A percentile compares a stretch with the other conserved stretches of the same genome.
phyloP scores from a whole-genome alignment of 2,113 vertebrate species.

The Dolichotis patagonum region DNA sequence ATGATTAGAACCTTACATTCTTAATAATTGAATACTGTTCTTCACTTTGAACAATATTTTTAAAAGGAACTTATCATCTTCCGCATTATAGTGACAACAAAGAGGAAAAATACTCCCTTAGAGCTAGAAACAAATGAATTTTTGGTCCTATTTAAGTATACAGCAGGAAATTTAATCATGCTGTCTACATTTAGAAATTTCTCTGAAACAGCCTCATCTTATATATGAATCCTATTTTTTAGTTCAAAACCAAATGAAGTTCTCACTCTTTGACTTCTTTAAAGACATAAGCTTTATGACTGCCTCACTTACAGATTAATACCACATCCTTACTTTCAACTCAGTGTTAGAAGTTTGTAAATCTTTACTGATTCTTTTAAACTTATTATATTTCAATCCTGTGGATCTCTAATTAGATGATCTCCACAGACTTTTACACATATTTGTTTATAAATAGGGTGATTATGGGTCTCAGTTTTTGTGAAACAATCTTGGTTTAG shows the following conservation, averaged over 20 bases:
- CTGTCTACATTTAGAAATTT: neutral
- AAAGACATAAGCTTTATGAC: slow-evolving; percentile 10
- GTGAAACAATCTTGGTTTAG: neutral
- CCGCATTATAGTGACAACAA: neutral
- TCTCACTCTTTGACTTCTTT: neutral
- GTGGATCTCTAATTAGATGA: neutral
- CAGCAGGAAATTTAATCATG: neutral
- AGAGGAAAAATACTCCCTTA: neutral
- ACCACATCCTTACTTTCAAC: rapidly evolving
- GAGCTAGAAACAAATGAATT: neutral
- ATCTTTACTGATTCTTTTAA: slow-evolving; percentile 46
- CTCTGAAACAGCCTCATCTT: neutral
- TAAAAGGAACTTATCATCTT: neutral
- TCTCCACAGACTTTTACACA: neutral
- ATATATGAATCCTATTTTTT: neutral
- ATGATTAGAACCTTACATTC: neutral
- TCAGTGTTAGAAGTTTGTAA: neutral
- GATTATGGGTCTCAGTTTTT: neutral
- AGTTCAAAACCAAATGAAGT: slow-evolving; percentile 2
- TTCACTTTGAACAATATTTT: slow-evolving; percentile 18
- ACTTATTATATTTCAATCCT: slow-evolving; percentile 8
- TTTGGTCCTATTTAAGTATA: neutral
- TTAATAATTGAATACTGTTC: neutral
- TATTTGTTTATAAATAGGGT: slow-evolving; percentile 11
- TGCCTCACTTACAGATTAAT: neutral